Conservation (phyloP, 1,140 invertebrate genomes). For the Drosophila funebris region DNA sequence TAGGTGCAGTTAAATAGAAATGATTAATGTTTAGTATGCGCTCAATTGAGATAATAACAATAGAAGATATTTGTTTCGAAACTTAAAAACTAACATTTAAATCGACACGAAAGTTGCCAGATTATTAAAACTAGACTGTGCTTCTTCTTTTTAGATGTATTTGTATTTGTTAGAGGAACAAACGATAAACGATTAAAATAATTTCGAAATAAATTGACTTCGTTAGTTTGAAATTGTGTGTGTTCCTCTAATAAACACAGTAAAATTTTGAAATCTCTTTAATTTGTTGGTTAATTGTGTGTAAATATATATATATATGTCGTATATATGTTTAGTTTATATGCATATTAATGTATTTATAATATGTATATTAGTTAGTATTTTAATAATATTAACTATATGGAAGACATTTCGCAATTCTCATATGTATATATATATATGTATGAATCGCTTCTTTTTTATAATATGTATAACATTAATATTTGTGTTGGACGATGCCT, state of each 20-base stretch:
- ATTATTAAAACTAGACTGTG: slow-evolving; percentile 38
- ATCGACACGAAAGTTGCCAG: slow-evolving; percentile 14
- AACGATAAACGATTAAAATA: not conserved
- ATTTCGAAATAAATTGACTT: not conserved
- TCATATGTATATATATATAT: slow-evolving; percentile 70
- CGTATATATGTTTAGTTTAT: slow-evolving; percentile 39
- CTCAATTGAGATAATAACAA: slow-evolving; percentile 16
- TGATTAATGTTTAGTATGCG: slow-evolving; percentile 18
- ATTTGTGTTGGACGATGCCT: slow-evolving; percentile 4
- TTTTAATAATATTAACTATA: slow-evolving; percentile 77
- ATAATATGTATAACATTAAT: slow-evolving; percentile 25
- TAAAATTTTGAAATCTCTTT: slow-evolving; percentile 16
- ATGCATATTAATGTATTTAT: slow-evolving; percentile 46
- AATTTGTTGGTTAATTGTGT: slow-evolving; percentile 40
- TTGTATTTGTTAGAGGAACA: slow-evolving; percentile 1
- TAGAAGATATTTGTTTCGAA: slow-evolving; percentile 11
- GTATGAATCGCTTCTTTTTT: slow-evolving; percentile 58
- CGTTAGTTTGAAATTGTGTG: not conserved
- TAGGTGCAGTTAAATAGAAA: slow-evolving; percentile 26
- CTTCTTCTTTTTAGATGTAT: not conserved
- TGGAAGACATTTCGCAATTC: slow-evolving; percentile 82
- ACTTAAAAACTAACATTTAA: slow-evolving; percentile 31
- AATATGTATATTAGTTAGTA: slow-evolving; percentile 46
- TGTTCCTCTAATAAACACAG: slow-evolving; percentile 12
- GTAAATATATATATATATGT: slow-evolving; percentile 42